Conservation (phyloP, 2,888 invertebrate species). For the Crepidodera aurea region DNA sequence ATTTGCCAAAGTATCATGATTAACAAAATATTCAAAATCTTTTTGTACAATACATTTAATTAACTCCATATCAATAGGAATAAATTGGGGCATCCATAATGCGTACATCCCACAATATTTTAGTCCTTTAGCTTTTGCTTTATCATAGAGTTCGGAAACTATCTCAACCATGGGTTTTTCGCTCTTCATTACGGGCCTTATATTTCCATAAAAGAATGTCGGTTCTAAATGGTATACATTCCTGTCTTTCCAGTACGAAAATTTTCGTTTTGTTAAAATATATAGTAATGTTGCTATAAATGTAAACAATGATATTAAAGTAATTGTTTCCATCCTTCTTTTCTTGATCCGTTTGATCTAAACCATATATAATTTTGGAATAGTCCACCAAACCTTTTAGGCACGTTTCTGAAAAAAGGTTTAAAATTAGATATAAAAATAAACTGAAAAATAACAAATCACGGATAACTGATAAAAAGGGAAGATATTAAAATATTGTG, state of each 20-base stretch:
- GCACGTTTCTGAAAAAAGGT: too few species aligned
- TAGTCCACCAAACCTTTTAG: too few species aligned
- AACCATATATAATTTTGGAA: too few species aligned
- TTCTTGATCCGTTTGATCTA: too few species aligned
- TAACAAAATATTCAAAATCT: constrained; percentile 67
- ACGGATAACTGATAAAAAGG: too few species aligned
- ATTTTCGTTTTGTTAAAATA: constrained; percentile 28
- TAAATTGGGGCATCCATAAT: constrained; percentile 56
- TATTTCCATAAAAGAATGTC: constrained; percentile 50
- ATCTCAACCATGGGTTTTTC: constrained; percentile 31
- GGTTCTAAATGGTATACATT: constrained; percentile 47
- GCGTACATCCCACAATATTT: constrained; percentile 48
- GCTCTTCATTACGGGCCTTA: constrained; percentile 36
- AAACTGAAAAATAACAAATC: too few species aligned
- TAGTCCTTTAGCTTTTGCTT: constrained; percentile 29
- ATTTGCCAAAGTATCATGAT: constrained; percentile 68
- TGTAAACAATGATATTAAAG: too few species aligned
- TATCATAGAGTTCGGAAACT: constrained; percentile 30
- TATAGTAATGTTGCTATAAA: too few species aligned
- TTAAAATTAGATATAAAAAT: too few species aligned
- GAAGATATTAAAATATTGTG: too few species aligned
- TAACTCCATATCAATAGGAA: constrained; percentile 47
- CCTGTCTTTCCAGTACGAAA: constrained; percentile 49
- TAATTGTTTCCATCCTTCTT: too few species aligned
- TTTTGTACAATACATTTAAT: constrained; percentile 64